These are phyloP conservation scores for Schizotus pectinicornis DNA, from an alignment of 2,888 invertebrate genomes.

Conservation along the genomic window DNA sequence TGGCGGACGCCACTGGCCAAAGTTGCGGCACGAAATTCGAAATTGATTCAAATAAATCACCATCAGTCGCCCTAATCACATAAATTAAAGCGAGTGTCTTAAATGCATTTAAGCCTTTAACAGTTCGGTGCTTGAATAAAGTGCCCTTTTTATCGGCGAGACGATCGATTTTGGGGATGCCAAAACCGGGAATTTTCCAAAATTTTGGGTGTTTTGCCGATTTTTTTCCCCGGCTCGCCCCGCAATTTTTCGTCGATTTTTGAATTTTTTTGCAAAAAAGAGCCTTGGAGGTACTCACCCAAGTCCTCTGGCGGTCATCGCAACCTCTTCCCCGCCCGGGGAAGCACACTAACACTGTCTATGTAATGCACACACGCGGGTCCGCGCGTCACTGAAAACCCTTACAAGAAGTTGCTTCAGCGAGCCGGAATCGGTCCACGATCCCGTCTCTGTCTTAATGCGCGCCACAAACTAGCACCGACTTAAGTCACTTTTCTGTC, in stretches of 20 bases:
- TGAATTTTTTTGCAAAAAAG: slow-evolving; percentile 5
- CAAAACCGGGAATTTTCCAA: background rate
- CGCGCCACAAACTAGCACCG: slow-evolving; percentile 46
- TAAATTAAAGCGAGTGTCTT: too few species aligned
- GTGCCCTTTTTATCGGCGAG: too few species aligned
- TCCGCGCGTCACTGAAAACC: slow-evolving; percentile 59
- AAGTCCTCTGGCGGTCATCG: slow-evolving; percentile 56
- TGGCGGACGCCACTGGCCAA: too few species aligned
- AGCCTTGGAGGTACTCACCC: slow-evolving; percentile 49
- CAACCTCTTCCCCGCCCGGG: slow-evolving; percentile 53
- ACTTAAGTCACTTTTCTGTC: slow-evolving; percentile 41
- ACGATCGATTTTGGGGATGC: too few species aligned
- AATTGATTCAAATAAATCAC: too few species aligned
- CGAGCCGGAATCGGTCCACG: slow-evolving; percentile 50
- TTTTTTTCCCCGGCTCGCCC: too few species aligned
- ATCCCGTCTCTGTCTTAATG: slow-evolving; percentile 44
- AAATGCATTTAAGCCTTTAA: too few species aligned
- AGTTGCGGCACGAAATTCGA: too few species aligned
- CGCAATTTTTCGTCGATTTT: slow-evolving; percentile 4
- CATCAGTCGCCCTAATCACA: too few species aligned
- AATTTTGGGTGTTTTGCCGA: too few species aligned
- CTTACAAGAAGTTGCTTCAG: slow-evolving; percentile 50
- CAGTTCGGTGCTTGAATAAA: too few species aligned
- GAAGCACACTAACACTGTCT: slow-evolving; percentile 47
- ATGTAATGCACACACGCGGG: slow-evolving; percentile 56